These are phyloP conservation scores for Scaptomyza graminum DNA, from an alignment of 1,140 invertebrate species.

Conservation along the genomic window DNA sequence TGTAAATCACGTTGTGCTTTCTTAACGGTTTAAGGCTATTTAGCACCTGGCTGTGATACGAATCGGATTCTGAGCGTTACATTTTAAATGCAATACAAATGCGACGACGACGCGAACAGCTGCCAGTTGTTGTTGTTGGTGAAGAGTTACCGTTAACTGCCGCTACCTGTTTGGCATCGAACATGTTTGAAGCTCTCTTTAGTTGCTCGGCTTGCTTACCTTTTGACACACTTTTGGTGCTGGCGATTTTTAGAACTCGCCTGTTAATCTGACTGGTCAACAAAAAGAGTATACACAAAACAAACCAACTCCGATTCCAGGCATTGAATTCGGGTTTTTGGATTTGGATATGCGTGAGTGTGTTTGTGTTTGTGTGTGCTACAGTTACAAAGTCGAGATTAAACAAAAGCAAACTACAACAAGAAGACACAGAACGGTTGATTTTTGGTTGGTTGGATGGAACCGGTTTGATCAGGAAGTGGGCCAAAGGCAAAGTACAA, in stretches of 20 bases:
- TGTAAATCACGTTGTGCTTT: conserved; percentile 60
- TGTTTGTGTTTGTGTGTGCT: conserved; percentile 41
- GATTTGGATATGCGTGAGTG: conserved; percentile 12
- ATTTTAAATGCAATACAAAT: conserved; percentile 24
- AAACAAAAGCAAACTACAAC: conserved; percentile 47
- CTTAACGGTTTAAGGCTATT: conserved; percentile 58
- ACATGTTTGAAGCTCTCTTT: conserved; percentile 52
- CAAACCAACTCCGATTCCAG: conserved; percentile 28
- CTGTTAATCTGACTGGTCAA: conserved; percentile 74
- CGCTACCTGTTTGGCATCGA: conserved; percentile 72
- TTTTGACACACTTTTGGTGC: conserved; percentile 61
- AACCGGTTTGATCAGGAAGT: conserved; percentile 54
- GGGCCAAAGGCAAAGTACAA: conserved; percentile 50
- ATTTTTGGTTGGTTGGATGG: conserved; percentile 11
- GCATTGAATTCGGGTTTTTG: conserved; percentile 21
- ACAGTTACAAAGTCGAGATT: conserved; percentile 74
- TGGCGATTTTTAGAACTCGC: conserved; percentile 64
- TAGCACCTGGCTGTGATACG: conserved; percentile 68
- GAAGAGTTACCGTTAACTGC: conserved; percentile 67
- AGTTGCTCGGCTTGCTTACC: conserved; percentile 38
- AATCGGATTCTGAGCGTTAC: conserved; percentile 38
- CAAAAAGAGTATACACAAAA: conserved; percentile 40
- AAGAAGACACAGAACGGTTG: conserved; percentile 31
- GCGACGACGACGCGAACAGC: conserved; percentile 39
- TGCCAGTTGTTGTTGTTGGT: conserved; percentile 25